Evolutionary conservation across 2,888 invertebrate species (phyloP), one percentile per base, ranked within the genome.

Genomic region (Tuta absoluta): DNA sequence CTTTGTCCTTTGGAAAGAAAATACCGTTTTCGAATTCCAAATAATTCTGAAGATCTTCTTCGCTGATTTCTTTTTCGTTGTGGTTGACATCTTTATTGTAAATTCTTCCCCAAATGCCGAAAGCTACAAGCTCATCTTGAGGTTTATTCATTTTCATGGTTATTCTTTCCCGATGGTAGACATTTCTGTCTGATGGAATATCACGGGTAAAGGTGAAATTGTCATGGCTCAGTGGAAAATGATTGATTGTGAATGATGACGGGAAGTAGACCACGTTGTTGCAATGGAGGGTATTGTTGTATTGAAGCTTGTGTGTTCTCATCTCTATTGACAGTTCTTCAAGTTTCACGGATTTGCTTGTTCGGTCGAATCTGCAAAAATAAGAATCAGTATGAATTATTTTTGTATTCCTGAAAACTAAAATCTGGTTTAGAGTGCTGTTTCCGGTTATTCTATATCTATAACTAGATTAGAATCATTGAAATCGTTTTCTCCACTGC

Each of bases 241-340:
- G 91, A 24, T 84, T 89, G 41, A 86, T 85, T 64, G 85, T 80
- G 1, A 94, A 68, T 0, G 93, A 92, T 33, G 87, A 79, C 0
- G 94, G 93, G 67, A 83, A 92, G 69, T 93, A 93, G 0, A 87
- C 77, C 0, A 85, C 77, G 53, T 89, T 84, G 21, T 87, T 81
- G 60, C 89, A 87, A 21, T 81, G 71, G 0, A 90, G 75, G 0
- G 84, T 81, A 0, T 64, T 65, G 67, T 92, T 91, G 68, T 84
- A 83, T 23, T 80, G 77, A 1, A 76, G 79, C 0, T 69, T 69
- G 59, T 85, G 78, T 2, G 93, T 89, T 4, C 74, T 82, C 76
- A 92, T 93, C 63, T 79, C 76, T 65, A 94, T 88, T 69, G 83
- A 79, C 4, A 93, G 76, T 33, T 84, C 83, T 67, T 89, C 80